A percentile compares a stretch with the other conserved stretches of the same genome.
These are phyloP conservation scores for Drosophila obscura DNA, from an alignment of 1,140 invertebrate species.

Conservation along the genomic window DNA sequence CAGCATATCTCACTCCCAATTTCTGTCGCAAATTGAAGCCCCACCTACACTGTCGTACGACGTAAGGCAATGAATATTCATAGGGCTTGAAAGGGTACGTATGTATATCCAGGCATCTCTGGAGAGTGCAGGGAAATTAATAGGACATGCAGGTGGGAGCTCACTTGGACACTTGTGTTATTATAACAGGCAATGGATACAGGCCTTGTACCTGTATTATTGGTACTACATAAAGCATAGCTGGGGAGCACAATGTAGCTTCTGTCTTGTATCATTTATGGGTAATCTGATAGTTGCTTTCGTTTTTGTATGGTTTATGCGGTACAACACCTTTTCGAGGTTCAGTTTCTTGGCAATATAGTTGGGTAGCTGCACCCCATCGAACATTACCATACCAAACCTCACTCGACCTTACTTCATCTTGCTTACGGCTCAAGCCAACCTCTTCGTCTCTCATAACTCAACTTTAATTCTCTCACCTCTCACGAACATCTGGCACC, in stretches of 20 bases:
- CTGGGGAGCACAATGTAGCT: too few relatives aligned
- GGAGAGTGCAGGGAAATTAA: not conserved
- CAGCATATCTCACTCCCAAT: slow-evolving; percentile 37
- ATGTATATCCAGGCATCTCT: slow-evolving; percentile 9
- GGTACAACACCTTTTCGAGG: too few relatives aligned
- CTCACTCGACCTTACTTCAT: not conserved
- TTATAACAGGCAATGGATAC: too few relatives aligned
- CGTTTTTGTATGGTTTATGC: too few relatives aligned
- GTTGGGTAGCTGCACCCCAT: not conserved
- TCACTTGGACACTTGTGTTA: too few relatives aligned
- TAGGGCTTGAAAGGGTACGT: slow-evolving; percentile 17
- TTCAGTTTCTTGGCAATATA: too few relatives aligned
- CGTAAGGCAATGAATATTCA: slow-evolving; percentile 51
- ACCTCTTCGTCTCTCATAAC: not conserved
- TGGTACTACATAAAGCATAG: too few relatives aligned
- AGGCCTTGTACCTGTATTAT: too few relatives aligned
- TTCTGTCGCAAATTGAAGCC: slow-evolving; percentile 32
- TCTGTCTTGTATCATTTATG: too few relatives aligned
- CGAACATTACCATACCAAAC: slow-evolving; percentile 1
- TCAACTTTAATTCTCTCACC: slow-evolving; percentile 5
- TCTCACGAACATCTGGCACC: not conserved
- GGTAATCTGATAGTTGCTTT: too few relatives aligned
- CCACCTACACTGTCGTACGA: slow-evolving; percentile 4
- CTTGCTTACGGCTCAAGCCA: not conserved
- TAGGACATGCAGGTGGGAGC: slow-evolving; percentile 15